These are phyloP conservation scores for Microtus oregoni DNA, from an alignment of 2,113 vertebrate species.

Conservation along the genomic window DNA sequence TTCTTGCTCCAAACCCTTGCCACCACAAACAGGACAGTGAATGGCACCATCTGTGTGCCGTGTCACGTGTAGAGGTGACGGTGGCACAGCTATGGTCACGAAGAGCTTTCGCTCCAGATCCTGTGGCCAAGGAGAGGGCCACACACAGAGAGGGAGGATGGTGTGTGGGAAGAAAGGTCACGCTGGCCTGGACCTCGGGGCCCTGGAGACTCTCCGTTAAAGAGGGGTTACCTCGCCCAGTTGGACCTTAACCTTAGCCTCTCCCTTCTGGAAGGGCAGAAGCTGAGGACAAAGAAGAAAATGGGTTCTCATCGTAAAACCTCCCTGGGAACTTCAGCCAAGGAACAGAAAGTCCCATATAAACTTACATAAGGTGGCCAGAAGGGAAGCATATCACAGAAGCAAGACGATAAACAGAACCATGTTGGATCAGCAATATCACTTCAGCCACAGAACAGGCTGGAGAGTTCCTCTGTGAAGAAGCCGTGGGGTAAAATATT, in stretches of 20 bases:
- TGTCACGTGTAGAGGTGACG: background rate
- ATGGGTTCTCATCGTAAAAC: slow-evolving; percentile 11
- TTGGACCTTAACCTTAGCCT: background rate
- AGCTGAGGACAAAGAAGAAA: slow-evolving; percentile 59
- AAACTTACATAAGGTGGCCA: slow-evolving; percentile 14
- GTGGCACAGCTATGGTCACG: background rate
- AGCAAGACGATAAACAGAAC: slow-evolving; percentile 23
- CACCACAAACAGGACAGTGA: background rate
- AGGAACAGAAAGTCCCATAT: slow-evolving; percentile 59
- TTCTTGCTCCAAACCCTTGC: background rate
- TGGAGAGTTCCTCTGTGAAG: background rate
- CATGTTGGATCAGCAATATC: accelerated
- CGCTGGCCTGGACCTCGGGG: slow-evolving; percentile 33
- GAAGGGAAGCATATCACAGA: slow-evolving; percentile 45
- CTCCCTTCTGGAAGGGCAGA: slow-evolving; percentile 22
- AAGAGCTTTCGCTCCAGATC: background rate
- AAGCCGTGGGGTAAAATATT: slow-evolving; percentile 5
- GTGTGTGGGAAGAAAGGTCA: slow-evolving; percentile 33
- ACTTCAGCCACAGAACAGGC: background rate
- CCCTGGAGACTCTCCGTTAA: background rate
- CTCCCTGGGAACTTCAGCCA: slow-evolving; percentile 59
- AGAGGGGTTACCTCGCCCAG: background rate
- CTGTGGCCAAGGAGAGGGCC: background rate
- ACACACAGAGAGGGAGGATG: background rate
- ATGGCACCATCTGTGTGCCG: accelerated